Evolutionary conservation across 2,888 invertebrate species (phyloP).

Genomic region (Tenthredo livida): DNA sequence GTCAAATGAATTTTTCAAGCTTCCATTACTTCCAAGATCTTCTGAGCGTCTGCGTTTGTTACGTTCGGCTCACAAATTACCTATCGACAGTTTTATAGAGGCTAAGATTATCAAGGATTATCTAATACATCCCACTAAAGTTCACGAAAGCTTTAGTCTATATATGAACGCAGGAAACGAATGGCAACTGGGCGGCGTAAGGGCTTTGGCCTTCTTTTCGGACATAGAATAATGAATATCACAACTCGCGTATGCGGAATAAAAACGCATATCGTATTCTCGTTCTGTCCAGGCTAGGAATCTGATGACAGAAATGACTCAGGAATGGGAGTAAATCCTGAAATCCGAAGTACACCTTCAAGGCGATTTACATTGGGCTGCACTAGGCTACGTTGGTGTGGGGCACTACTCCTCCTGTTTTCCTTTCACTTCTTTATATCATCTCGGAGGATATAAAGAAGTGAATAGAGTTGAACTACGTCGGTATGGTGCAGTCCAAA

Average conservation of each 20-base stretch:
- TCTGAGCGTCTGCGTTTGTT: neutral
- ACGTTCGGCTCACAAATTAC: no score
- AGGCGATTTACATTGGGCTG: no score
- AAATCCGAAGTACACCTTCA: no score
- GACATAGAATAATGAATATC: neutral
- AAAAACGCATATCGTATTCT: neutral
- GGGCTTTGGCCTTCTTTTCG: neutral
- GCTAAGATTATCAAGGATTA: neutral
- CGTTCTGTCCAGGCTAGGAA: no score
- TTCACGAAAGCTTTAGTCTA: neutral
- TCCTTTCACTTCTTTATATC: no score
- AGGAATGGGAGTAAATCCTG: no score
- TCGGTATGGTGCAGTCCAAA: neutral
- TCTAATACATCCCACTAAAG: neutral
- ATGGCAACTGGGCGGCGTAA: neutral
- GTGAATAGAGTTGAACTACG: no score
- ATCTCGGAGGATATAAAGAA: no score
- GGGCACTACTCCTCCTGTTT: no score
- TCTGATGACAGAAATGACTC: no score
- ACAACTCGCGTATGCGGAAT: neutral
- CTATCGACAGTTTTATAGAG: neutral
- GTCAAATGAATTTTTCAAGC: neutral
- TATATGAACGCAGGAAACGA: constrained; percentile 12
- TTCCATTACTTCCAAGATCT: neutral
- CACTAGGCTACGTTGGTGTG: no score